phyloP scores from a whole-genome alignment of 2,888 invertebrate species.

The Bursaphelenchus okinawaensis region DNA sequence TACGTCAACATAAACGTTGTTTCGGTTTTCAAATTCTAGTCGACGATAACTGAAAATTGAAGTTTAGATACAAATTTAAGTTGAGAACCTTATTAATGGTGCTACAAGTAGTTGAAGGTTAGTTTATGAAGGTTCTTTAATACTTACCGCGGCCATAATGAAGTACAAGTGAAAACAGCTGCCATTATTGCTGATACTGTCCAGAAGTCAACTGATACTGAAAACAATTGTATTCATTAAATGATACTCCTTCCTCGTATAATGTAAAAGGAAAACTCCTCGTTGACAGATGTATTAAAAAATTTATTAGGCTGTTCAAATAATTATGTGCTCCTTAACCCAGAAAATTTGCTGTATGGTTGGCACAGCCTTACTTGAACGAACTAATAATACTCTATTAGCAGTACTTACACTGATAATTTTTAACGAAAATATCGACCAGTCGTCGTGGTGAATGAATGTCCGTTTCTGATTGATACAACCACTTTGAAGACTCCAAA shows the following conservation, averaged over 20 bases:
- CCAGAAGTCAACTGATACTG: constrained; percentile 35
- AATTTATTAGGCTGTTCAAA: no score
- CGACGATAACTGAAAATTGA: constrained; percentile 27
- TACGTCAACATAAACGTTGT: background rate
- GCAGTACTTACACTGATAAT: constrained; percentile 25
- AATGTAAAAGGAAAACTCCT: no score
- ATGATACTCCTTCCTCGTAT: no score
- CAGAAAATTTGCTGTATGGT: no score
- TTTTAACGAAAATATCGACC: constrained; percentile 1
- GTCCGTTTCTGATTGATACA: constrained; percentile 17
- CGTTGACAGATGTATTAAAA: no score
- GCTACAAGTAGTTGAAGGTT: no score
- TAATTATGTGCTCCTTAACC: no score
- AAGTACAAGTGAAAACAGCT: constrained; percentile 28
- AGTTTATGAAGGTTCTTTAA: background rate
- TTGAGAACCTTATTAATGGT: no score
- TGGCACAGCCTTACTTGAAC: background rate
- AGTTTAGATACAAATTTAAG: background rate
- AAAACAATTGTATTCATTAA: no score
- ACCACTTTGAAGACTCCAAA: constrained; percentile 21
- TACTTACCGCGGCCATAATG: constrained; percentile 30
- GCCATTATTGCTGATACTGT: constrained; percentile 22
- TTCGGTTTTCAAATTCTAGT: constrained; percentile 28
- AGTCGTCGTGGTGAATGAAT: background rate
- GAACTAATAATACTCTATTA: no score